phyloP scores from a whole-genome alignment of 2,888 invertebrate genomes.

The Cecidostiba fungosa region DNA sequence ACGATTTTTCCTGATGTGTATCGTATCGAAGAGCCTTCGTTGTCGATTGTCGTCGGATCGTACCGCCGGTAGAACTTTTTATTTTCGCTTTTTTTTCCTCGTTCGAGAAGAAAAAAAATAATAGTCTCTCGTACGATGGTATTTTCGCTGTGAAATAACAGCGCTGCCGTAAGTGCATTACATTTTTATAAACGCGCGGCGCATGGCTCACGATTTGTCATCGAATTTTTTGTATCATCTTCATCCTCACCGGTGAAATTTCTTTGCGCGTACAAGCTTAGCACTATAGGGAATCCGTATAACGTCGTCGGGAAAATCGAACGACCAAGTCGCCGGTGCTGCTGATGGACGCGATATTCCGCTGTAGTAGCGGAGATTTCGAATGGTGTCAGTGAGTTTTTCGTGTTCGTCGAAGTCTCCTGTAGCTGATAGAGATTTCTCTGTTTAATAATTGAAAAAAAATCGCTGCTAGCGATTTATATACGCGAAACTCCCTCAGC shows the following conservation, averaged over 20 bases:
- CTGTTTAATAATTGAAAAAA: background rate
- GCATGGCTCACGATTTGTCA: background rate
- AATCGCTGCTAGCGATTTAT: no score
- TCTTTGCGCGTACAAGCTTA: conserved; percentile 45
- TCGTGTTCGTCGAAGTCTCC: background rate
- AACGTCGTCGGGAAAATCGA: conserved; percentile 6
- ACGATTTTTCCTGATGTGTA: background rate
- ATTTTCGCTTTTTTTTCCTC: background rate
- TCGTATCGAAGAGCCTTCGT: no score
- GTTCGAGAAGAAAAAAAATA: background rate
- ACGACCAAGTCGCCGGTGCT: background rate
- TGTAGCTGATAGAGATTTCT: no score
- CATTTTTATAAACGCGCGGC: background rate
- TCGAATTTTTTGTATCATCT: background rate
- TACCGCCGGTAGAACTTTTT: background rate
- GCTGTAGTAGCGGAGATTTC: background rate
- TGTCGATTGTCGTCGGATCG: no score
- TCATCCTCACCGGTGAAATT: background rate
- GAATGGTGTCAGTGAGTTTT: background rate
- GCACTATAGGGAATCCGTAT: background rate
- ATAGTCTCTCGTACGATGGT: background rate
- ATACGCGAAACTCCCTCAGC: background rate
- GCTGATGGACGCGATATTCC: background rate
- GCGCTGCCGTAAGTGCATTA: background rate
- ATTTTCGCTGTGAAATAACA: background rate